Conservation (phyloP, 1,140 invertebrate species). For the Tetramorium simillimum region DNA sequence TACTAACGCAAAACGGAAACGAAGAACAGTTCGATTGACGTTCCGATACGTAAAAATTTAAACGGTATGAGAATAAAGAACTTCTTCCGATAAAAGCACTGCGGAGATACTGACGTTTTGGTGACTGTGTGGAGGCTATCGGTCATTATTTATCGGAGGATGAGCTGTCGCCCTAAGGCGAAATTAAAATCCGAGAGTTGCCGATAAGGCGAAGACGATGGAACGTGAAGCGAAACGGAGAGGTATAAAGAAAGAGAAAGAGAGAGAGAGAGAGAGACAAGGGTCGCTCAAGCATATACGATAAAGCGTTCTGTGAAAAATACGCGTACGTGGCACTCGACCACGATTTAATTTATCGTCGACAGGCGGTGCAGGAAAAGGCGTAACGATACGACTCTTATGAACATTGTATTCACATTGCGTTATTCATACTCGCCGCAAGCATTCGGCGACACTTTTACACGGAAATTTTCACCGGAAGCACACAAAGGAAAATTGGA, state of each 20-base stretch:
- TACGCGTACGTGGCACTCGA: conserved; percentile 26
- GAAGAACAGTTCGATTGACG: conserved; percentile 15
- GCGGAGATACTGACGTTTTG: conserved; percentile 23
- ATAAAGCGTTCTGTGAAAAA: conserved; percentile 51
- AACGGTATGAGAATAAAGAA: conserved; percentile 32
- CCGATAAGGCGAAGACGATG: conserved; percentile 42
- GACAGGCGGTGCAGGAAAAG: conserved; percentile 56
- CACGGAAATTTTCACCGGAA: background rate
- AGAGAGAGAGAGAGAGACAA: background rate
- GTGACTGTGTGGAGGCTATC: conserved; percentile 34
- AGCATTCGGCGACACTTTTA: conserved; percentile 5
- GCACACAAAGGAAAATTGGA: conserved; percentile 24
- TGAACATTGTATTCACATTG: conserved; percentile 24
- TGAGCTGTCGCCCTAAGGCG: conserved; percentile 55
- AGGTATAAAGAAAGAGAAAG: background rate
- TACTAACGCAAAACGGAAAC: conserved; percentile 1
- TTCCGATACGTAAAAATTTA: conserved; percentile 39
- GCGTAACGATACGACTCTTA: conserved; percentile 20
- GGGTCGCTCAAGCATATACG: conserved; percentile 1
- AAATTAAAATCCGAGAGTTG: conserved; percentile 54
- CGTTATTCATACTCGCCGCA: conserved; percentile 21
- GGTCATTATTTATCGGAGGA: conserved; percentile 57
- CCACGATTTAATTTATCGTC: conserved; percentile 61
- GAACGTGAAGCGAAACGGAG: conserved; percentile 8
- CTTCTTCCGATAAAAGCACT: conserved; percentile 18